These are phyloP conservation scores for Habrosyne pyritoides DNA, from an alignment of 2,888 invertebrate genomes.

Conservation along the genomic window DNA sequence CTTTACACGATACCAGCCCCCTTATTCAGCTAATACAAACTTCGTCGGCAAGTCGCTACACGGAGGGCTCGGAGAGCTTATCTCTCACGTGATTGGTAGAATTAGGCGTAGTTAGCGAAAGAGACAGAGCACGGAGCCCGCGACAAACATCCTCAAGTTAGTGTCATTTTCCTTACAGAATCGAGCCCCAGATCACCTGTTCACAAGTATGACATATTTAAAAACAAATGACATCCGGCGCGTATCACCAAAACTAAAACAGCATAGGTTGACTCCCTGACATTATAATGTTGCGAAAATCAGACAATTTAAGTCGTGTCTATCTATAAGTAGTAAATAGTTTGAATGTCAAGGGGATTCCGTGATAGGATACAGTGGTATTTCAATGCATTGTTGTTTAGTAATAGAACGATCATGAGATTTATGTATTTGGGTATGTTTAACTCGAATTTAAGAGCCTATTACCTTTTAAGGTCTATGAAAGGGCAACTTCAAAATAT, in stretches of 20 bases:
- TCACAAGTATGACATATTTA: too few species aligned
- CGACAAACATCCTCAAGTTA: too few species aligned
- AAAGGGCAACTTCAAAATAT: too few species aligned
- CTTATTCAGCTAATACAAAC: too few species aligned
- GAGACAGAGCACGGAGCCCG: too few species aligned
- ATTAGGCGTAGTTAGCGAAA: too few species aligned
- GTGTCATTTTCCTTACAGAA: too few species aligned
- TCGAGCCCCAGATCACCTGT: too few species aligned
- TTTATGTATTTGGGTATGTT: background rate
- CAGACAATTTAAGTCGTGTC: slow-evolving; percentile 4
- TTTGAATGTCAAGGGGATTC: slow-evolving; percentile 61
- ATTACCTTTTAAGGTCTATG: background rate
- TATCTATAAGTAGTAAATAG: slow-evolving; percentile 30
- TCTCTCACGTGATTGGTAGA: too few species aligned
- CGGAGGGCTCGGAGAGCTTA: too few species aligned
- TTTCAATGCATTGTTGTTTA: slow-evolving; percentile 33
- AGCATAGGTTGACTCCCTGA: slow-evolving; percentile 11
- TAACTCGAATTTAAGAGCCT: background rate
- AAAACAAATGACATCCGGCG: background rate
- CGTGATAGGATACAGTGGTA: slow-evolving; percentile 57
- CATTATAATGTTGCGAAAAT: slow-evolving; percentile 25
- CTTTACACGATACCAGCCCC: too few species aligned
- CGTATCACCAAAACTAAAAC: background rate
- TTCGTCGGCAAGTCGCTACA: too few species aligned
- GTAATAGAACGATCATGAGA: background rate